Evolutionary conservation across 2,113 vertebrate species (phyloP), one percentile per base, ranked within the genome.

Genomic region (Ptychochromis oligacanthus): DNA sequence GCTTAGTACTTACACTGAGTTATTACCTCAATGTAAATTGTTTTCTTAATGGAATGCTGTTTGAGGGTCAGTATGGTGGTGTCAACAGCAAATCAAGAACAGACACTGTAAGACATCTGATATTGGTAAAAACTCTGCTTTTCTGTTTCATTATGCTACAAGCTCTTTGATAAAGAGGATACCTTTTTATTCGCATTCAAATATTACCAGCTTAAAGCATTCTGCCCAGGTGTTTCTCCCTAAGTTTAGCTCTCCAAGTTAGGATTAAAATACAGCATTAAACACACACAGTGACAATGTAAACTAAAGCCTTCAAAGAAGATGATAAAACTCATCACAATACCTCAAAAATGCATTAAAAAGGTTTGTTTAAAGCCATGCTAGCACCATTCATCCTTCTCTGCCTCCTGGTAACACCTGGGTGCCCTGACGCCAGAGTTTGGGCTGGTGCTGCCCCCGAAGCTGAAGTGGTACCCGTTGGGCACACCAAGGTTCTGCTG

Each of bases 271-370:
- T 64, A 87, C 84, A 85, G 76, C 83, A 86, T 81, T 79, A 61
- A 84, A 91, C 83, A 26, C 40, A 93, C 18, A 82, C 38, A 92
- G 83, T 94, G 94, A 90, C 64, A 70, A 90, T 92, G 80, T 93
- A 87, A 93, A 93, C 87, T 80, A 91, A 90, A 93, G 84, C 92
- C 84, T 92, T 90, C 81, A 80, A 90, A 90, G 83, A 93, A 92
- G 97, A 98, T 98, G 97, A 98, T 97, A 98, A 97, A 98, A 97
- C 97, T 97, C 97, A 97, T 98, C 97, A 83, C 90, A 86, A 54
- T 93, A 93, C 88, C 75, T 89, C 87, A 84, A 88, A 90, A 93
- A 95, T 85, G 88, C 93, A 92, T 90, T 90, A 88, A 88, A 91
- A 92, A 88, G 75, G 88, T 92, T 88, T 84, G 62, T 88, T 90